phyloP scores from a whole-genome alignment of 2,888 invertebrate species.

The Hirudinaria manillensis region DNA sequence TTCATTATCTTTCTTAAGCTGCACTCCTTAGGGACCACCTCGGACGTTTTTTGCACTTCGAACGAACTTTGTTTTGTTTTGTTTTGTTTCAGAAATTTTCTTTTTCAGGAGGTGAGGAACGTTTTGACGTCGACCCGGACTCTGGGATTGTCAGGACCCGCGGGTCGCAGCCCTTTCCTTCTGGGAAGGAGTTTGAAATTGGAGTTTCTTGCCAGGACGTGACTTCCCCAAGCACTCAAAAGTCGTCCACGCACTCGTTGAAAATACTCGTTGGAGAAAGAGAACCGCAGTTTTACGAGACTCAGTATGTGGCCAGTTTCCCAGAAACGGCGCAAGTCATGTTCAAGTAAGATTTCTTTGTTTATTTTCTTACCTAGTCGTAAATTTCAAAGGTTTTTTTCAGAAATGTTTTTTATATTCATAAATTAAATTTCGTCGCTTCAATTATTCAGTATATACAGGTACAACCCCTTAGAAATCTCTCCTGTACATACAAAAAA shows the following conservation, averaged over 20 bases:
- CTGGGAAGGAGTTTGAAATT: constrained; percentile 87
- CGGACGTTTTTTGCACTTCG: too few relatives aligned
- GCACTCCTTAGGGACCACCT: too few relatives aligned
- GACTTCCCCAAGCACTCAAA: constrained; percentile 40
- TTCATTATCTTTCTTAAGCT: too few relatives aligned
- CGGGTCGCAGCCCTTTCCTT: constrained; percentile 38
- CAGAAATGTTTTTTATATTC: too few relatives aligned
- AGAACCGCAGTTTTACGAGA: constrained; percentile 93
- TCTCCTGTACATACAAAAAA: too few relatives aligned
- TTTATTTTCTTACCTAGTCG: too few relatives aligned
- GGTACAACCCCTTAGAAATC: too few relatives aligned
- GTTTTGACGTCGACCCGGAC: constrained; percentile 83
- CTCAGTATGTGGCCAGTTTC: constrained; percentile 87
- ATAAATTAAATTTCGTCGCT: too few relatives aligned
- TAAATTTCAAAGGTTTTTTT: too few relatives aligned
- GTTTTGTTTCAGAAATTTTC: constrained; percentile 53
- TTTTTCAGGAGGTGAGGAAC: constrained; percentile 58
- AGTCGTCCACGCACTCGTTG: constrained; percentile 48
- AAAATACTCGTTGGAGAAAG: constrained; percentile 89
- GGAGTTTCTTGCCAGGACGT: constrained; percentile 84
- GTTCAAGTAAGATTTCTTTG: constrained; percentile 12
- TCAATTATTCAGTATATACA: too few relatives aligned
- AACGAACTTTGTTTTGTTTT: too few relatives aligned
- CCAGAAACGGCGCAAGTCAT: constrained; percentile 65
- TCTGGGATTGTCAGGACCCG: constrained; percentile 43